Conservation (phyloP, 2,113 vertebrate genomes). For the Prionailurus viverrinus region DNA sequence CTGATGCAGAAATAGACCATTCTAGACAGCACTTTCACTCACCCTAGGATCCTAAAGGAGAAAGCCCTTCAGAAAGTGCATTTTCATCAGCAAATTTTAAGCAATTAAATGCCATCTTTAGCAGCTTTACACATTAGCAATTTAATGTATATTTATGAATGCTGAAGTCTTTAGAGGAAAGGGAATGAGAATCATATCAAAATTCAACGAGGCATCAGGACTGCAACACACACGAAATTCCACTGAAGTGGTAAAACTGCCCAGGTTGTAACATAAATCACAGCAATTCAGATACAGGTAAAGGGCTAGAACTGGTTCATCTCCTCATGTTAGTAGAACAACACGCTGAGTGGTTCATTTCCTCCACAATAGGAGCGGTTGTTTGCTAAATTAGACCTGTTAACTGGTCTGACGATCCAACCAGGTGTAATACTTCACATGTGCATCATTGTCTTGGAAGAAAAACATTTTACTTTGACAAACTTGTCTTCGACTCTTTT, state of each 20-base stretch:
- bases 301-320: background rate
- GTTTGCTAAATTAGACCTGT: background rate
- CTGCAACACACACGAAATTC: background rate
- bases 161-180: background rate
- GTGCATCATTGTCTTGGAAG: background rate
- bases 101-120: slow-evolving; percentile 51
- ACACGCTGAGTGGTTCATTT: background rate
- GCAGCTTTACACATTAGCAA: background rate
- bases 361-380: background rate
- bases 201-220: background rate
- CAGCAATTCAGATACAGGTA: background rate
- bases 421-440: background rate
- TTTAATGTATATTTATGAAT: slow-evolving; percentile 53
- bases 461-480: background rate
- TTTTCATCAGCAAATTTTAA: slow-evolving; percentile 47
- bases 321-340: background rate
- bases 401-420: background rate
- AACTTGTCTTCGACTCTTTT: background rate
- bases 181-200: background rate
- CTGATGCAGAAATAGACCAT: background rate
- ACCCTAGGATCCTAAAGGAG: background rate
- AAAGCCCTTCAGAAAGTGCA: background rate
- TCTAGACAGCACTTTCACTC: background rate
- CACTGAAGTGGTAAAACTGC: background rate
- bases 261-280: background rate